These are phyloP conservation scores for Clostera curtula DNA, from an alignment of 2,888 invertebrate species.

Conservation along the genomic window DNA sequence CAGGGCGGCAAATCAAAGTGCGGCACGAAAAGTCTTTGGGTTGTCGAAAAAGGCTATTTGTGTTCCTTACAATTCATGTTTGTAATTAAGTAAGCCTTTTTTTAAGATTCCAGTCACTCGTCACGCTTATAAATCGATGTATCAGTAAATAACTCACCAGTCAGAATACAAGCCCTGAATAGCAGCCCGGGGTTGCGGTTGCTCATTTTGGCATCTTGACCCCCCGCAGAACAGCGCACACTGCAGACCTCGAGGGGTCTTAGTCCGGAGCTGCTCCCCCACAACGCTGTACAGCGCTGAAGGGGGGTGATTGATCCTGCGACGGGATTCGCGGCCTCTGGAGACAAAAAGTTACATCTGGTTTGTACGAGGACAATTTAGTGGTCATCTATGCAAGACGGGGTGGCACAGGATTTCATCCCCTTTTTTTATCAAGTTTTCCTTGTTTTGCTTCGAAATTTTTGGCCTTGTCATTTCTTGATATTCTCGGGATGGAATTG, in stretches of 20 bases:
- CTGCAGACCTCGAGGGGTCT: constrained; percentile 81
- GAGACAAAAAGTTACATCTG: neutral
- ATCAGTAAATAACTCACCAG: constrained; percentile 84
- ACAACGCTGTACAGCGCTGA: constrained; percentile 55
- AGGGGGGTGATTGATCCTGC: constrained; percentile 57
- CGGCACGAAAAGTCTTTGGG: no score
- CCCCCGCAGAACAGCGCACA: constrained; percentile 92
- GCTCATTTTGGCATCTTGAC: constrained; percentile 86
- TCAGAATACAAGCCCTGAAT: constrained; percentile 88
- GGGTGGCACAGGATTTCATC: no score
- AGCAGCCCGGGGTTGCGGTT: constrained; percentile 77
- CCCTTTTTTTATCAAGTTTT: no score
- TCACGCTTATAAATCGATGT: neutral
- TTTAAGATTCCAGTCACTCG: neutral
- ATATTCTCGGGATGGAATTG: no score
- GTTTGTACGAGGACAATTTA: neutral
- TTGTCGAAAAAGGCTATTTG: no score
- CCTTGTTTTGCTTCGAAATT: no score
- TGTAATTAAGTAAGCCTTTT: no score
- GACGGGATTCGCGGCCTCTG: constrained; percentile 56
- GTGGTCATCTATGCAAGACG: no score
- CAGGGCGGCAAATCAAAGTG: no score
- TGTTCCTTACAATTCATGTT: no score
- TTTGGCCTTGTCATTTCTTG: no score
- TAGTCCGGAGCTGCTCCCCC: constrained; percentile 73